Evolutionary conservation across 2,113 vertebrate genomes (phyloP).

Genomic region (Hepsetus odoe): DNA sequence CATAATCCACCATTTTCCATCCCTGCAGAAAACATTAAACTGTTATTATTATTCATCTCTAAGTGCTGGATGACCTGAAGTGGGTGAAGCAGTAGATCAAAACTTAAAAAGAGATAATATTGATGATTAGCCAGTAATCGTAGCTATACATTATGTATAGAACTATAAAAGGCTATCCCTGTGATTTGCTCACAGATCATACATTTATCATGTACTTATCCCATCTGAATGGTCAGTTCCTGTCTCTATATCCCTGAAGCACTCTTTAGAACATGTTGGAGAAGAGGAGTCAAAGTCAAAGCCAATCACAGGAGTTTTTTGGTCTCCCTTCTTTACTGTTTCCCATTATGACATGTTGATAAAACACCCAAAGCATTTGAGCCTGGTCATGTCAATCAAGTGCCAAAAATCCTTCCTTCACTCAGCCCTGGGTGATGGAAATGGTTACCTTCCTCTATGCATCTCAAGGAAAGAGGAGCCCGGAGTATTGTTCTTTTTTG

Average conservation of each 20-base stretch:
- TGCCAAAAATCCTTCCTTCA: slow-evolving; percentile 53
- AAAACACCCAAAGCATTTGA: slow-evolving; percentile 49
- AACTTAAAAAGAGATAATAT: too few species aligned
- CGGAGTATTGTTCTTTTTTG: not conserved
- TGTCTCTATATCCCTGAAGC: not conserved
- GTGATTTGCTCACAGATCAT: too few species aligned
- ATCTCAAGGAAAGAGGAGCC: slow-evolving; percentile 21
- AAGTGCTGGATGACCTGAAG: too few species aligned
- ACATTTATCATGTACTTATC: too few species aligned
- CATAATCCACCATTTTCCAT: too few species aligned
- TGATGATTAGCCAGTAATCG: too few species aligned
- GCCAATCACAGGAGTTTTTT: not conserved
- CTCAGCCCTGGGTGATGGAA: slow-evolving; percentile 37
- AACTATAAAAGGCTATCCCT: too few species aligned
- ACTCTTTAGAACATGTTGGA: not conserved
- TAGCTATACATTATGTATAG: too few species aligned
- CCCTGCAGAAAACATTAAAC: too few species aligned
- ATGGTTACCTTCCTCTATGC: not conserved
- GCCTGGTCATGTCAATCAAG: slow-evolving; percentile 68
- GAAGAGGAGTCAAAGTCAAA: not conserved
- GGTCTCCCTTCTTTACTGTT: not conserved
- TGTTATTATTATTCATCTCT: too few species aligned
- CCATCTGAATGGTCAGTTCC: too few species aligned
- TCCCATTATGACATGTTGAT: slow-evolving; percentile 50
- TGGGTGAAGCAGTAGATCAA: too few species aligned